phyloP scores from a whole-genome alignment of 2,888 invertebrate species.

The Epistrophella euchroma region DNA sequence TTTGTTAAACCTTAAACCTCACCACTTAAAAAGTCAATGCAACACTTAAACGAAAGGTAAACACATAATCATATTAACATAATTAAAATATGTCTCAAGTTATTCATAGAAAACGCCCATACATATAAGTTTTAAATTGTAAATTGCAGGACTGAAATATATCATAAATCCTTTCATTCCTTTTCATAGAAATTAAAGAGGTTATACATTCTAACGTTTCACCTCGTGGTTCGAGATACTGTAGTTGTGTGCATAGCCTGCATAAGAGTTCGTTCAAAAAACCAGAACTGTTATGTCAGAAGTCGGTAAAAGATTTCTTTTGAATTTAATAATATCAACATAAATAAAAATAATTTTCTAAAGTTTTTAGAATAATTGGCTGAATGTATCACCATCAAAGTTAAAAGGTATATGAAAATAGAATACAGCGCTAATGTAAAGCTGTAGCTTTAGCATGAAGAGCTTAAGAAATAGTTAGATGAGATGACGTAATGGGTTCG shows the following conservation, averaged over 20 bases:
- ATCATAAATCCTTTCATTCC: constrained; percentile 13
- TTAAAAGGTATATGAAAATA: too few species aligned
- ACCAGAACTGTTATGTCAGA: not conserved
- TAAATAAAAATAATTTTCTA: constrained; percentile 16
- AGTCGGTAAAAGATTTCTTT: constrained; percentile 14
- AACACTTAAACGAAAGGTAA: not conserved
- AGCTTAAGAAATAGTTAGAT: too few species aligned
- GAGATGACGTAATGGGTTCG: too few species aligned
- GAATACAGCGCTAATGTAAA: too few species aligned
- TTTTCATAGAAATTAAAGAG: constrained; percentile 12
- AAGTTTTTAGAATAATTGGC: constrained; percentile 9
- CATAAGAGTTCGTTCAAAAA: constrained; percentile 14
- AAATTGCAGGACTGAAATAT: not conserved
- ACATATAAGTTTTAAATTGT: not conserved
- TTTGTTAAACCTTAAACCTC: not conserved
- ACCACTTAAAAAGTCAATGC: not conserved
- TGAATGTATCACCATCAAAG: not conserved
- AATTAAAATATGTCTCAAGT: constrained; percentile 59
- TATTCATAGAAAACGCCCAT: constrained; percentile 24
- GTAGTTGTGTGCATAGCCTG: not conserved
- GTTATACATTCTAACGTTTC: not conserved
- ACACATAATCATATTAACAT: constrained; percentile 18
- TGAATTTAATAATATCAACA: constrained; percentile 23
- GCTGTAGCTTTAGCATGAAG: too few species aligned
- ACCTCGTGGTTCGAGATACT: not conserved